A percentile compares a stretch with the other conserved stretches of the same genome.
Conservation (phyloP, 1,140 invertebrate genomes). For the Drosophila ficusphila region DNA sequence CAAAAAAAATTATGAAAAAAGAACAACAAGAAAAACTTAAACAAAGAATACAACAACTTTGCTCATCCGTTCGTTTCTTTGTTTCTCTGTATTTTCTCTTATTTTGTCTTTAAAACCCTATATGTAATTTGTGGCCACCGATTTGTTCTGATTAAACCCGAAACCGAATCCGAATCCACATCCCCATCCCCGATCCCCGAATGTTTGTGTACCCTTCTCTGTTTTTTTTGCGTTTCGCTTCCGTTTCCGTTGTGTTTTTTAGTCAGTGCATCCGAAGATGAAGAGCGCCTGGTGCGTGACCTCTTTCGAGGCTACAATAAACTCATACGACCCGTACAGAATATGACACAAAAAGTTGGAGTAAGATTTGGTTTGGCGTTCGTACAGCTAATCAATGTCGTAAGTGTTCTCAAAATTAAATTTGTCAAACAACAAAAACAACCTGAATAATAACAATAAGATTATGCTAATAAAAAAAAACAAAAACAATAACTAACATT, state of each 20-base stretch:
- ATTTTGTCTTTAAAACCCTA: constrained; percentile 23
- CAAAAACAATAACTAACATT: constrained; percentile 60
- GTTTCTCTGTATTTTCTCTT: constrained; percentile 62
- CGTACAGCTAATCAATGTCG: constrained; percentile 99
- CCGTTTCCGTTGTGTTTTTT: constrained; percentile 53
- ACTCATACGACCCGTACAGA: constrained; percentile 98
- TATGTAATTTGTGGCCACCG: neutral
- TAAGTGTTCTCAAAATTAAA: constrained; percentile 87
- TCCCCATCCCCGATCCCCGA: neutral
- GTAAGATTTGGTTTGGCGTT: constrained; percentile 98
- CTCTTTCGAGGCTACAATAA: constrained; percentile 99
- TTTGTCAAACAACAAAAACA: constrained; percentile 46
- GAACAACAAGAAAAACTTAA: constrained; percentile 52
- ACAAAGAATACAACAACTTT: constrained; percentile 63
- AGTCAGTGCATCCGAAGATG: constrained; percentile 90
- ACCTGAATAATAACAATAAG: constrained; percentile 48
- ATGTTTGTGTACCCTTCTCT: constrained; percentile 5
- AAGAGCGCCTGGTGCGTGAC: constrained; percentile 97
- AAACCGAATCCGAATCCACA: no score
- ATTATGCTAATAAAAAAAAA: constrained; percentile 45
- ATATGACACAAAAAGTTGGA: constrained; percentile 98
- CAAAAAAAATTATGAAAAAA: constrained; percentile 48
- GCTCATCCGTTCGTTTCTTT: constrained; percentile 72
- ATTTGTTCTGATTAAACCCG: neutral
- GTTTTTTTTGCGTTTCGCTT: constrained; percentile 14